Conservation (phyloP, 2,113 vertebrate species). For the Tachysurus vachellii region DNA sequence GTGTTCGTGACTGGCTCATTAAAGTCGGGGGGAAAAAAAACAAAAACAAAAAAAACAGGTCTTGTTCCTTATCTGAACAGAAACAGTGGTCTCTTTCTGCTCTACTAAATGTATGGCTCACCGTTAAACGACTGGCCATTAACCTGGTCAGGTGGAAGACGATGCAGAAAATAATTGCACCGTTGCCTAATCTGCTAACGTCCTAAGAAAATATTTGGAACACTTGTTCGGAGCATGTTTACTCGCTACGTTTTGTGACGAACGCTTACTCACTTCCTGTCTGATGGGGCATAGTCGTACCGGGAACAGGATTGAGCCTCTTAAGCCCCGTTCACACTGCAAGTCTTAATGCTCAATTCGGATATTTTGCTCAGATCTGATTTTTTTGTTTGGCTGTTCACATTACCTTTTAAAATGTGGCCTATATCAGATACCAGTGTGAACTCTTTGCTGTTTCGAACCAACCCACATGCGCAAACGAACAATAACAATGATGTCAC, state of each 20-base stretch:
- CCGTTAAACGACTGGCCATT: background rate
- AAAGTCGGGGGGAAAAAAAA: background rate
- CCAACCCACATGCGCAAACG: no score
- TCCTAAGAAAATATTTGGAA: background rate
- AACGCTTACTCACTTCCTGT: background rate
- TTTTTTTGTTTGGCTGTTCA: no score
- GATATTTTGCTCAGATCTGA: no score
- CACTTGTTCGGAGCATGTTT: background rate
- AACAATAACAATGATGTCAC: no score
- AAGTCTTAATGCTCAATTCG: no score
- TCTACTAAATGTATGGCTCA: background rate
- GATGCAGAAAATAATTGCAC: background rate
- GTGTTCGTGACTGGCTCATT: background rate
- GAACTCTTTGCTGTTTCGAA: no score
- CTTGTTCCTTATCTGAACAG: background rate
- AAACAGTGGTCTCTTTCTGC: background rate
- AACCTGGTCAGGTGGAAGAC: background rate
- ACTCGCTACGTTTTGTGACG: background rate
- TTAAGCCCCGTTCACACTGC: no score
- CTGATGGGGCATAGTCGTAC: background rate
- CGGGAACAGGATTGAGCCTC: background rate
- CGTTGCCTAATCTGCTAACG: background rate
- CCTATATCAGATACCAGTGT: no score
- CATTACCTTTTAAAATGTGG: no score
- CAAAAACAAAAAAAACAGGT: background rate